Conservation (phyloP, 2,888 invertebrate species). For the Asteroscopus sphinx region DNA sequence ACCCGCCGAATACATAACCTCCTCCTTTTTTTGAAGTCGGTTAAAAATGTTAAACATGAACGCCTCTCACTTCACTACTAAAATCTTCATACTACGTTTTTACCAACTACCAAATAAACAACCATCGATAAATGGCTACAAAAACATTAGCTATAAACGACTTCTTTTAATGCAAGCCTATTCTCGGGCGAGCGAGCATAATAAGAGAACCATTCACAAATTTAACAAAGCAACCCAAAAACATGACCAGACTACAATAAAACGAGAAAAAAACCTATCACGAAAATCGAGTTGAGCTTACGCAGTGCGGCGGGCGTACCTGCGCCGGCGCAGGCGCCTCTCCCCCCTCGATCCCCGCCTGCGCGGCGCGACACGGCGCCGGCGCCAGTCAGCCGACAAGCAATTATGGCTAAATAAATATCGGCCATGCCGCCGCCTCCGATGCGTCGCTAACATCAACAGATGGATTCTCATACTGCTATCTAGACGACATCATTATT, state of each 20-base stretch:
- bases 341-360: conserved; percentile 45
- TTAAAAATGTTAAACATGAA: conserved; percentile 21
- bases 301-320: conserved; percentile 82
- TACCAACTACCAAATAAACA: conserved; percentile 45
- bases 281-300: conserved; percentile 85
- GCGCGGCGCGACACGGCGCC: conserved; percentile 85
- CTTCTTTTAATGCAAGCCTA: conserved; percentile 65
- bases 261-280: conserved; percentile 81
- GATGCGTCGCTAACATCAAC: conserved; percentile 79
- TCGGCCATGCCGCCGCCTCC: conserved; percentile 85
- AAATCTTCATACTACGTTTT: conserved; percentile 41
- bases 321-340: conserved; percentile 74
- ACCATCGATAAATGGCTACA: conserved; percentile 53
- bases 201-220: conserved; percentile 83
- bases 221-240: conserved; percentile 85
- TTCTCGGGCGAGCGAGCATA: conserved; percentile 63
- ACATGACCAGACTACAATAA: conserved; percentile 84
- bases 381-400: conserved; percentile 88
- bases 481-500: conserved; percentile 85
- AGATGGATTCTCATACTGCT: conserved; percentile 80
- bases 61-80: conserved; percentile 26
- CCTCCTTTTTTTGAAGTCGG: no score
- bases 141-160: conserved; percentile 66
- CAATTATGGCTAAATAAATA: conserved; percentile 90
- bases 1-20: no score